A percentile compares a stretch with the other conserved stretches of the same genome.
Evolutionary conservation across 2,113 vertebrate species (phyloP).

Genomic region (Mionectes macconnelli): DNA sequence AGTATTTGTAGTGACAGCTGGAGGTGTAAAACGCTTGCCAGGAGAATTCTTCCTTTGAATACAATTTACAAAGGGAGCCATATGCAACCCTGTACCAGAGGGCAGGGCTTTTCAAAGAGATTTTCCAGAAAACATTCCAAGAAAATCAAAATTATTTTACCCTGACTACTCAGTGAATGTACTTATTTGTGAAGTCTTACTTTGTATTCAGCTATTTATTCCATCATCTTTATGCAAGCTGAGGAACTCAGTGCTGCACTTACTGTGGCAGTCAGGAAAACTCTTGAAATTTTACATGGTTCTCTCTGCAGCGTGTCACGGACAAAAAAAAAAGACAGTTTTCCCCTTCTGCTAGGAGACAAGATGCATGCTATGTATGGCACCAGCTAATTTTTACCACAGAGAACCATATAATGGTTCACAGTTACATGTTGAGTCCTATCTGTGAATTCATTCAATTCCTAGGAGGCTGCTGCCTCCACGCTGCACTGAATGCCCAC

Average conservation of each 20-base stretch:
- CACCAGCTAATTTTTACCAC: not conserved
- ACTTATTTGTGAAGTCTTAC: not conserved
- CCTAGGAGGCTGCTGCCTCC: not conserved
- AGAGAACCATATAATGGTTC: not conserved
- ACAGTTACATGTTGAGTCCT: not conserved
- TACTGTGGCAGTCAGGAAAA: not conserved
- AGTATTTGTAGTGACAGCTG: constrained; percentile 20
- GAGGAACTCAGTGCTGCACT: not conserved
- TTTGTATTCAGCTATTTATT: not conserved
- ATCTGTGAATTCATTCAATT: not conserved
- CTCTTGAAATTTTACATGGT: not conserved
- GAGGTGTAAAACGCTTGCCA: not conserved
- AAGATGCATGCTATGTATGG: not conserved
- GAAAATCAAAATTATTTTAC: not conserved
- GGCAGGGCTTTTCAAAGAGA: not conserved
- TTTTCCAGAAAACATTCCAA: not conserved
- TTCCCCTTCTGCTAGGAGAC: not conserved
- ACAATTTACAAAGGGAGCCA: not conserved
- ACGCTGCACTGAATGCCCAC: not conserved
- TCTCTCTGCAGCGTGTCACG: not conserved
- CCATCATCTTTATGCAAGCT: not conserved
- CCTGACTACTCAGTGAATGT: not conserved
- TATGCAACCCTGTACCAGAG: not conserved
- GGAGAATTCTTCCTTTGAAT: constrained; percentile 17
- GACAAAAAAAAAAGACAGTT: not conserved